phyloP scores from a whole-genome alignment of 2,888 invertebrate species.

The Chydorus sphaericus region DNA sequence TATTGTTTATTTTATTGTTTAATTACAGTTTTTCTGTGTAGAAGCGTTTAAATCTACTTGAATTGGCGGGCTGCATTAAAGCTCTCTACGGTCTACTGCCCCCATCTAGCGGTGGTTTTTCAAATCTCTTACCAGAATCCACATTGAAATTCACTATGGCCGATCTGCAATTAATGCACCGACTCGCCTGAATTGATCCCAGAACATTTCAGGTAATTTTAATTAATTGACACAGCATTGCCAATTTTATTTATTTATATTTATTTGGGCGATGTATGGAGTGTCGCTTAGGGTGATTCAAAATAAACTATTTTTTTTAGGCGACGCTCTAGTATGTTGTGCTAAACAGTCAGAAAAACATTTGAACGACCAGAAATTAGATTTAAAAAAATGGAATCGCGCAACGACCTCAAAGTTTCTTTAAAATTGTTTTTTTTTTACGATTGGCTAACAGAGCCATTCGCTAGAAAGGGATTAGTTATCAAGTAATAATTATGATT shows the following conservation, averaged over 20 bases:
- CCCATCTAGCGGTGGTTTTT: slow-evolving; percentile 31
- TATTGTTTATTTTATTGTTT: not conserved
- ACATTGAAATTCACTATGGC: slow-evolving; percentile 50
- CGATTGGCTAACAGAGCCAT: slow-evolving; percentile 54
- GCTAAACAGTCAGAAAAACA: slow-evolving; percentile 63
- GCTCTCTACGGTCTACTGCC: slow-evolving; percentile 46
- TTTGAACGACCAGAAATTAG: slow-evolving; percentile 33
- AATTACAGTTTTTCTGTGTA: slow-evolving; percentile 55
- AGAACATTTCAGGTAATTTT: slow-evolving; percentile 73
- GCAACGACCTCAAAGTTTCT: too few species aligned
- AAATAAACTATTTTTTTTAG: slow-evolving; percentile 47
- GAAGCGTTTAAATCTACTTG: slow-evolving; percentile 53
- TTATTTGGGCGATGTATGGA: slow-evolving; percentile 59
- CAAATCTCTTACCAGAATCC: slow-evolving; percentile 41
- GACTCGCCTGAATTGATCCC: slow-evolving; percentile 64
- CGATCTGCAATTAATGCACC: slow-evolving; percentile 41
- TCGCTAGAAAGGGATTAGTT: slow-evolving; percentile 49
- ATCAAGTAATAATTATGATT: too few species aligned
- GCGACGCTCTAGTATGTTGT: slow-evolving; percentile 62
- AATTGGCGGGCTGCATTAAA: slow-evolving; percentile 50
- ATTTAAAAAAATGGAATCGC: not conserved
- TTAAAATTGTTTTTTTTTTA: slow-evolving; percentile 55
- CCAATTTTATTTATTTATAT: too few species aligned
- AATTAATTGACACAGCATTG: too few species aligned
- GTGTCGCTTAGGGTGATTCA: slow-evolving; percentile 58